Evolutionary conservation across 2,888 invertebrate genomes (phyloP), one percentile per base, ranked within the genome.

Genomic region (Euphydryas editha): DNA sequence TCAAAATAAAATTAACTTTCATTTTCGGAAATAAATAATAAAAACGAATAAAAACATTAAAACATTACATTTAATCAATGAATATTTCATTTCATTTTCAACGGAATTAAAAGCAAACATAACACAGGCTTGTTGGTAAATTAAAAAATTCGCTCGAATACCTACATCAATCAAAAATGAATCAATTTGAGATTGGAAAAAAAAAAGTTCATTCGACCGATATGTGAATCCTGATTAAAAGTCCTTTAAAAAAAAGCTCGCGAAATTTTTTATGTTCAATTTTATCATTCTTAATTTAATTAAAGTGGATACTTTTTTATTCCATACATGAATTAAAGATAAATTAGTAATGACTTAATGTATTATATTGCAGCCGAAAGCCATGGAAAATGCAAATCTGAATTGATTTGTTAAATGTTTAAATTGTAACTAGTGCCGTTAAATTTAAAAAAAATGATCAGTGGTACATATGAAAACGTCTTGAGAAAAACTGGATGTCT

Each of bases 61-160:
- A 13, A 4, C 11, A 24, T 5, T n/a, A 51, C 49, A 51, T 24
- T 54, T 36, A 36, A 54, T 17, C 54, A 18, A 54, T 21, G 54
- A 54, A 54, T 54, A 54, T 54, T 54, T 54, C 15, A 54, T 36
- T 36, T n/a, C 54, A 36, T 54, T 54, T 54, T 36, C 54, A 54
- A 54, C 54, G 54, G 17, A 36, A 54, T 54, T 54, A 54, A 54
- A 36, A 54, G 36, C 36, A 54, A 54, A 54, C 54, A 36, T 7
- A 30, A 30, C 2, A 8, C 10, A 17, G 17, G 54, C 30, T 17
- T 36, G 54, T 36, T 36, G 30, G 30, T 36, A 54, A 30, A 54
- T 54, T 54, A 36, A 36, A 54, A 54, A 54, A 54, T 21, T 10
- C 36, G 36, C 30, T n/a, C 54, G 36, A 10, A 36, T 36, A 54